phyloP scores from a whole-genome alignment of 2,113 vertebrate species.

The Poeciliopsis prolifica region DNA sequence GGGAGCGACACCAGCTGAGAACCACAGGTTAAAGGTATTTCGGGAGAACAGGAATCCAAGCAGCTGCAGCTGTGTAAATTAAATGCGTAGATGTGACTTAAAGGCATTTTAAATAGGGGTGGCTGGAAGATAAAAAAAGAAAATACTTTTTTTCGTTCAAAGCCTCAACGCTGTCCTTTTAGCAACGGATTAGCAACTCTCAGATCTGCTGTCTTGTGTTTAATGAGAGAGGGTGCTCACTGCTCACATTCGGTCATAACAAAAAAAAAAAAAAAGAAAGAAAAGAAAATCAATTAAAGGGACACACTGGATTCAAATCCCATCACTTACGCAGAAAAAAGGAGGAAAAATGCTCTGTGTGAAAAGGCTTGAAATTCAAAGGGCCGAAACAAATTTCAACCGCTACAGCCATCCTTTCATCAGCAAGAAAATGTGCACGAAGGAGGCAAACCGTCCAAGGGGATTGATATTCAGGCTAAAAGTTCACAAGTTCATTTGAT shows the following conservation, averaged over 20 bases:
- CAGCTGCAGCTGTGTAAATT: constrained; percentile 17
- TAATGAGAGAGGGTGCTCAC: constrained; percentile 42
- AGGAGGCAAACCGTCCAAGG: constrained; percentile 4
- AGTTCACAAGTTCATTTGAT: constrained; percentile 56
- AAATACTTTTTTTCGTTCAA: constrained; percentile 21
- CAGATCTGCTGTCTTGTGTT: constrained; percentile 38
- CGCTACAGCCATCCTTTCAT: constrained; percentile 35
- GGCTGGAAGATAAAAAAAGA: constrained; percentile 13
- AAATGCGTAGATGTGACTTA: constrained; percentile 19
- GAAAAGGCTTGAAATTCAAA: constrained; percentile 26
- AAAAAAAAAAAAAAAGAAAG: constrained; percentile 55
- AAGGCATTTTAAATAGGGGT: constrained; percentile 11
- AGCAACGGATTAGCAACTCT: constrained; percentile 50
- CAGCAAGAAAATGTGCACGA: constrained; percentile 5
- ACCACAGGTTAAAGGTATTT: constrained; percentile 20
- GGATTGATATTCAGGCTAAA: constrained; percentile 32
- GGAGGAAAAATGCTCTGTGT: background rate
- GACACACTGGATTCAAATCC: constrained; percentile 30
- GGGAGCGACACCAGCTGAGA: constrained; percentile 15
- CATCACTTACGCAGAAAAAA: constrained; percentile 1
- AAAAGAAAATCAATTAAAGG: constrained; percentile 49
- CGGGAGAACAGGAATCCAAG: constrained; percentile 25
- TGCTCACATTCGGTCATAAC: constrained; percentile 37
- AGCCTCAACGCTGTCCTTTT: constrained; percentile 33
- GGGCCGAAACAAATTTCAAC: constrained; percentile 33